Evolutionary conservation across 2,113 vertebrate genomes (phyloP).

Genomic region (Pithys albifrons): DNA sequence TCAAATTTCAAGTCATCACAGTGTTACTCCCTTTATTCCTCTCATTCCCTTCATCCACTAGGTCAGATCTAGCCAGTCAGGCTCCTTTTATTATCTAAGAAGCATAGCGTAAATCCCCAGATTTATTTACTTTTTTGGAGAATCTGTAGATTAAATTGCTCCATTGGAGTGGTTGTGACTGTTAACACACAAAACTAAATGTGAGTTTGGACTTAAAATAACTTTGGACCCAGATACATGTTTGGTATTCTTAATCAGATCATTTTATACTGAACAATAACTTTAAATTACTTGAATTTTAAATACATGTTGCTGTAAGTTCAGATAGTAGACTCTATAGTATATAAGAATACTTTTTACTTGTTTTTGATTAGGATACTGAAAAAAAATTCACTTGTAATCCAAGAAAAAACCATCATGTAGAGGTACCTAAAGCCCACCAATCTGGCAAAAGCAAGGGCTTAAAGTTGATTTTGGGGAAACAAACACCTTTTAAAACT

Average conservation of each 20-base stretch:
- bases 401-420: not conserved
- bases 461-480: not conserved
- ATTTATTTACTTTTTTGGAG: not conserved
- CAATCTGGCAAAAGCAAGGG: not conserved
- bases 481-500: not conserved
- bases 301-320: not conserved
- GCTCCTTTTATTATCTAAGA: not conserved
- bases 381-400: not conserved
- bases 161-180: not conserved
- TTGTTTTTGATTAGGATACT: not conserved
- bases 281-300: not conserved
- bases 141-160: not conserved
- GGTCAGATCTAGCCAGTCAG: not conserved
- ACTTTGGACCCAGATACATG: not conserved
- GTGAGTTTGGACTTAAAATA: not conserved
- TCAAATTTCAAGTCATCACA: not conserved
- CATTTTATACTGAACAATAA: not conserved
- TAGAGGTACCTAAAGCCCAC: not conserved
- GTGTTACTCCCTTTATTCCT: not conserved
- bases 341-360: not conserved
- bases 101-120: not conserved
- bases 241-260: not conserved
- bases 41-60: not conserved
- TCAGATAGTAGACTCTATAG: not conserved
- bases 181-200: not conserved